Evolutionary conservation across 2,888 invertebrate genomes (phyloP).

Genomic region (Ptychoptera albimana): DNA sequence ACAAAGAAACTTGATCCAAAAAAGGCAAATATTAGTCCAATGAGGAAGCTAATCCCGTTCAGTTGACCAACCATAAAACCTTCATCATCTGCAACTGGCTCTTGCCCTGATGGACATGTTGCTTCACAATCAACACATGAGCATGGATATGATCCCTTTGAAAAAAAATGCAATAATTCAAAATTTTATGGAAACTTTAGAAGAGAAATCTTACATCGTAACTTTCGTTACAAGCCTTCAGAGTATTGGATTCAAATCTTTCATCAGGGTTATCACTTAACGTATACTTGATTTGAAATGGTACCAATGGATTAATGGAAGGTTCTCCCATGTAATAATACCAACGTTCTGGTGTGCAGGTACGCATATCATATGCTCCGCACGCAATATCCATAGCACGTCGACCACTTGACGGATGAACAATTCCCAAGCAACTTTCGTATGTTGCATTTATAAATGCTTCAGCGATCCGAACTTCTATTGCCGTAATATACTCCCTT

Average conservation of each 20-base stretch:
- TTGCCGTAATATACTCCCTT: slow-evolving; percentile 30
- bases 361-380: slow-evolving; percentile 42
- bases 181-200: background rate
- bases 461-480: slow-evolving; percentile 38
- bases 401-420: slow-evolving; percentile 57
- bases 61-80: slow-evolving; percentile 41
- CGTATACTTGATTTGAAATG: slow-evolving; percentile 46
- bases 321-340: slow-evolving; percentile 46
- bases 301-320: slow-evolving; percentile 35
- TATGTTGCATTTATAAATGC: slow-evolving; percentile 47
- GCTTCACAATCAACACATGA: slow-evolving; percentile 60
- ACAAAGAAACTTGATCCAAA: slow-evolving; percentile 19
- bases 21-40: slow-evolving; percentile 38
- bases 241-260: slow-evolving; percentile 32
- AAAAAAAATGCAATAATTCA: slow-evolving; percentile 14
- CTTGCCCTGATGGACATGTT: slow-evolving; percentile 39
- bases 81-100: slow-evolving; percentile 28
- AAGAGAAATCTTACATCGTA: slow-evolving; percentile 22
- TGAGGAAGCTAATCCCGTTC: slow-evolving; percentile 46
- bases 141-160: slow-evolving; percentile 41
- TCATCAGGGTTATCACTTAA: slow-evolving; percentile 24
- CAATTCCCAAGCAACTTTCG: slow-evolving; percentile 62
- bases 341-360: slow-evolving; percentile 55
- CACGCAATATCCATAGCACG: slow-evolving; percentile 68
- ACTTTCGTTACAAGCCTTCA: slow-evolving; percentile 40